These are phyloP conservation scores for Melanotaenia parkinsoni DNA, from an alignment of 2,797 vertebrate species.

Conservation along the genomic window DNA sequence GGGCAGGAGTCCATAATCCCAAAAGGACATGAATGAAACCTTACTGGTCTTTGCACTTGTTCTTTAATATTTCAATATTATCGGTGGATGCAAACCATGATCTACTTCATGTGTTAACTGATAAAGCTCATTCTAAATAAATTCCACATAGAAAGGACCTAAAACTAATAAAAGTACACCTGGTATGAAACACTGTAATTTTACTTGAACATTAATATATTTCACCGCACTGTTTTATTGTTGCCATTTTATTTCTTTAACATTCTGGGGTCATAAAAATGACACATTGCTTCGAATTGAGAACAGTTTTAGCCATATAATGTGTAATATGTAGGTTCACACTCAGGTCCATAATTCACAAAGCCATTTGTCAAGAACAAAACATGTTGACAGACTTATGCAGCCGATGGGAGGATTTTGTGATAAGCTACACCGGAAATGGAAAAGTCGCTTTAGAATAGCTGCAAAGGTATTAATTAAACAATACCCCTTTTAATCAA, in stretches of 20 bases:
- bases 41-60: not conserved
- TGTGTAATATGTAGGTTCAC: conserved; percentile 8
- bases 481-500: conserved; percentile 88
- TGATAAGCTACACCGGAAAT: conserved; percentile 71
- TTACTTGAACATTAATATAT: not conserved
- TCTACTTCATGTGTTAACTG: too few species aligned
- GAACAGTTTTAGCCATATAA: too few species aligned
- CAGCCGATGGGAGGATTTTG: conserved; percentile 46
- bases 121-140: not conserved
- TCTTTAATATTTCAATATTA: too few species aligned
- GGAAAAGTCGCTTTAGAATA: conserved; percentile 68
- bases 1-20: not conserved
- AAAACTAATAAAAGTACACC: not conserved
- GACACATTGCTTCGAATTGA: not conserved
- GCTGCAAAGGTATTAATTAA: conserved; percentile 85
- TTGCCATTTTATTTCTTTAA: not conserved
- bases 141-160: not conserved
- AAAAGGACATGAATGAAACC: not conserved
- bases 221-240: not conserved
- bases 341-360: conserved; percentile 41
- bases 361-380: conserved; percentile 40
- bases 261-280: not conserved
- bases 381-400: conserved; percentile 45
- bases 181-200: not conserved
- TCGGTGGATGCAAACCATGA: too few species aligned